Conservation (phyloP, 2,888 invertebrate genomes). For the Agrenia bidenticulata region DNA sequence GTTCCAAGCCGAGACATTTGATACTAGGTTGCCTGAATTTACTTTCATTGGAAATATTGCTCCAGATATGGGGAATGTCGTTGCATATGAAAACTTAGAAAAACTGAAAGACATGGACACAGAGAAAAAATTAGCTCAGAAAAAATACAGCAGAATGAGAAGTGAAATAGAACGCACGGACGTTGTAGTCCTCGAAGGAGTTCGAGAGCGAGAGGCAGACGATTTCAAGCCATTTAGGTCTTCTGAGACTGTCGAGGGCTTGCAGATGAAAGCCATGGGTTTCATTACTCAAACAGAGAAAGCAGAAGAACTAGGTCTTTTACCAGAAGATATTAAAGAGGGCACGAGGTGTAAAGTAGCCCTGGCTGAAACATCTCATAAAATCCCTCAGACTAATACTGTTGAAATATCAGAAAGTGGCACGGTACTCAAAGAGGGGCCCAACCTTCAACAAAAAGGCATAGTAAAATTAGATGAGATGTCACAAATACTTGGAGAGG, state of each 20-base stretch:
- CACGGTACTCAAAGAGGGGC: neutral
- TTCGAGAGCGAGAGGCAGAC: neutral
- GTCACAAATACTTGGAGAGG: neutral
- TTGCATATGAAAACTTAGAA: neutral
- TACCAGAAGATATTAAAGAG: conserved; percentile 5
- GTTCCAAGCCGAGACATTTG: neutral
- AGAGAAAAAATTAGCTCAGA: conserved; percentile 2
- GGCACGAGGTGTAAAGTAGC: neutral
- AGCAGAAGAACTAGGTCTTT: neutral
- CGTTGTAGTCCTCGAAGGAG: conserved; percentile 3
- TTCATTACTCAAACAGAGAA: neutral
- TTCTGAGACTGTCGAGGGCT: conserved; percentile 7
- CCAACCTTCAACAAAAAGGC: conserved; percentile 1
- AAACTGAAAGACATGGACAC: neutral
- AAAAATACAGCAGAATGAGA: neutral
- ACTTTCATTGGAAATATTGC: neutral
- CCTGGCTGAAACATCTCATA: neutral
- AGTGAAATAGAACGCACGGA: neutral
- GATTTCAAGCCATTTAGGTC: neutral
- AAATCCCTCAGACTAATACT: neutral
- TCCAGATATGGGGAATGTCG: neutral
- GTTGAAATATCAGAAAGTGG: neutral
- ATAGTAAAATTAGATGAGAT: neutral
- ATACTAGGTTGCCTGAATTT: neutral
- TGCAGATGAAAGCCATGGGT: neutral